Evolutionary conservation across 2,113 vertebrate species (phyloP).

Genomic region (Chelonoidis abingdonii): DNA sequence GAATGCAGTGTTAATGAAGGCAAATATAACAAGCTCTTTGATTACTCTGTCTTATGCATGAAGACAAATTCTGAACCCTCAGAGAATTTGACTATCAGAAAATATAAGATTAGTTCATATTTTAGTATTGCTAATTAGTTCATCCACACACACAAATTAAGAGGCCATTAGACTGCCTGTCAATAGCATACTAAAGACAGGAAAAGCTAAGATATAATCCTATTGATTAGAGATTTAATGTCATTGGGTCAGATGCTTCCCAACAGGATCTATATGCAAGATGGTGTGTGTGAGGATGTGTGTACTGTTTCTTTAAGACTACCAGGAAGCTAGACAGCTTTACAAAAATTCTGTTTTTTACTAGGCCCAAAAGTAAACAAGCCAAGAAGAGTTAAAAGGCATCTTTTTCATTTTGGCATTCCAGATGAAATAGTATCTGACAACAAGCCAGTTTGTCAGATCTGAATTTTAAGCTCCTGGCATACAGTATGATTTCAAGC

Average conservation of each 20-base stretch:
- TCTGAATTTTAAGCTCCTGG: neutral
- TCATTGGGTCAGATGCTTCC: neutral
- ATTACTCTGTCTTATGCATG: constrained; percentile 63
- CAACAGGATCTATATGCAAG: neutral
- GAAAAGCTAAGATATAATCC: neutral
- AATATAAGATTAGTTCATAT: constrained; percentile 64
- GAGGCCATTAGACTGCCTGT: constrained; percentile 32
- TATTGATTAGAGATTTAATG: neutral
- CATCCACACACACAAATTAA: constrained; percentile 71
- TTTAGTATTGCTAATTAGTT: constrained; percentile 70
- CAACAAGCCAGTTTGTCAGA: neutral
- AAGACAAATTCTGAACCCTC: constrained; percentile 62
- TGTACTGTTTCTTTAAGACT: neutral
- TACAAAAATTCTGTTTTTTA: neutral
- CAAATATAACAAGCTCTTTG: constrained; percentile 67
- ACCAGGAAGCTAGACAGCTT: neutral
- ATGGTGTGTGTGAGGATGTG: neutral
- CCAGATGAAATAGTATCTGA: neutral
- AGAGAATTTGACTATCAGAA: constrained; percentile 51
- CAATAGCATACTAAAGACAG: neutral
- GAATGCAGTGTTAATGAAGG: constrained; percentile 67
- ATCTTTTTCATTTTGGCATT: neutral
- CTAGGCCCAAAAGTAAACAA: neutral
- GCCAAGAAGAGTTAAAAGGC: neutral
- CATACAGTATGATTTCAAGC: neutral